phyloP scores from a whole-genome alignment of 1,140 invertebrate species.

The Chlorops oryzae region DNA sequence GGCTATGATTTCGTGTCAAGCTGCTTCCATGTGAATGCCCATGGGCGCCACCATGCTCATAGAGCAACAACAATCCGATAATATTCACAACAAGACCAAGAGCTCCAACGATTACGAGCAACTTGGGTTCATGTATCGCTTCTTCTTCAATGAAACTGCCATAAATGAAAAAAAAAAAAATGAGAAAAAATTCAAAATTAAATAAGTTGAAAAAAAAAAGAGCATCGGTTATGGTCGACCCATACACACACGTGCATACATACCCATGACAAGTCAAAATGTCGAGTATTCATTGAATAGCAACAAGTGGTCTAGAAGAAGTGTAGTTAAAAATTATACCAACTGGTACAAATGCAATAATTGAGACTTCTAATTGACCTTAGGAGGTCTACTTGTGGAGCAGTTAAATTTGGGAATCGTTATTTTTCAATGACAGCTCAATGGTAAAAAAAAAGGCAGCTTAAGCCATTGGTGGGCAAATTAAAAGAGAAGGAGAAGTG shows the following conservation, averaged over 20 bases:
- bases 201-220: not conserved
- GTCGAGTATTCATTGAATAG: too few species aligned
- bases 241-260: conserved; percentile 12
- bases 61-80: conserved; percentile 75
- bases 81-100: conserved; percentile 78
- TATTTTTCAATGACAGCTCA: too few species aligned
- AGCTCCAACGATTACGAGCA: conserved; percentile 71
- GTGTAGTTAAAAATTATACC: too few species aligned
- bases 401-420: too few species aligned
- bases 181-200: not conserved
- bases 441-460: too few species aligned
- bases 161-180: conserved; percentile 15
- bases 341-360: too few species aligned
- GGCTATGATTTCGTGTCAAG: conserved; percentile 52
- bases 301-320: too few species aligned
- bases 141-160: conserved; percentile 70
- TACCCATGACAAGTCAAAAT: conserved; percentile 18
- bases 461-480: too few species aligned
- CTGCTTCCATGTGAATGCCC: conserved; percentile 69
- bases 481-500: too few species aligned
- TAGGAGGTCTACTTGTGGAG: too few species aligned
- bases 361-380: too few species aligned
- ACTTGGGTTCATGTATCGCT: conserved; percentile 70
- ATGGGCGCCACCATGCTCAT: conserved; percentile 71
- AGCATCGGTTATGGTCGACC: conserved; percentile 7